phyloP scores from a whole-genome alignment of 2,113 vertebrate species.

The Malurus alboscapulatus region DNA sequence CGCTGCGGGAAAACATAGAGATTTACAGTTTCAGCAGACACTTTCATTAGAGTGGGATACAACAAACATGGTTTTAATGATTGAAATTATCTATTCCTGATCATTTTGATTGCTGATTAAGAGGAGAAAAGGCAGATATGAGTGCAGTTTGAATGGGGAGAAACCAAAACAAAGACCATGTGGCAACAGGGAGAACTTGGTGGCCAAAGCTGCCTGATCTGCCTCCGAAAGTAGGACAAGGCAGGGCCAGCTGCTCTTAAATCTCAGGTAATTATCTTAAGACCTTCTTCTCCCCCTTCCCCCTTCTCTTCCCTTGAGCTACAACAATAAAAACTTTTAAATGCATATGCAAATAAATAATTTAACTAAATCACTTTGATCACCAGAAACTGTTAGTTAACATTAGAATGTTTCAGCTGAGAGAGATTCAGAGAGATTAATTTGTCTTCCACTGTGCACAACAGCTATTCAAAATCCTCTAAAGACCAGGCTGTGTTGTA shows the following conservation, averaged over 20 bases:
- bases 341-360: constrained; percentile 70
- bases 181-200: not conserved
- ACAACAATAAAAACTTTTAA: constrained; percentile 59
- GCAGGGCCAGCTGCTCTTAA: constrained; percentile 4
- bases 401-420: constrained; percentile 68
- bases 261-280: constrained; percentile 47
- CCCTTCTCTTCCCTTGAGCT: not conserved
- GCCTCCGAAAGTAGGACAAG: not conserved
- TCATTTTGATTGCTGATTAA: not conserved
- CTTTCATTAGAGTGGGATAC: not conserved
- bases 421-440: constrained; percentile 61
- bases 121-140: not conserved
- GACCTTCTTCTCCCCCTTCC: not conserved
- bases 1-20: not conserved
- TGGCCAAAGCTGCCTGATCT: not conserved
- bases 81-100: not conserved
- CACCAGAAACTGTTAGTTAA: constrained; percentile 62
- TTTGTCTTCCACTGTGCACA: constrained; percentile 55
- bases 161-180: not conserved
- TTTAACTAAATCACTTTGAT: constrained; percentile 68
- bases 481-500: constrained; percentile 48
- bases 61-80: not conserved
- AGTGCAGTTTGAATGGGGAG: not conserved
- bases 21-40: not conserved
- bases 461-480: constrained; percentile 54